Evolutionary conservation across 1,140 invertebrate species (phyloP), one percentile per base, ranked within the genome.

Genomic region (Matsumurasca onukii): DNA sequence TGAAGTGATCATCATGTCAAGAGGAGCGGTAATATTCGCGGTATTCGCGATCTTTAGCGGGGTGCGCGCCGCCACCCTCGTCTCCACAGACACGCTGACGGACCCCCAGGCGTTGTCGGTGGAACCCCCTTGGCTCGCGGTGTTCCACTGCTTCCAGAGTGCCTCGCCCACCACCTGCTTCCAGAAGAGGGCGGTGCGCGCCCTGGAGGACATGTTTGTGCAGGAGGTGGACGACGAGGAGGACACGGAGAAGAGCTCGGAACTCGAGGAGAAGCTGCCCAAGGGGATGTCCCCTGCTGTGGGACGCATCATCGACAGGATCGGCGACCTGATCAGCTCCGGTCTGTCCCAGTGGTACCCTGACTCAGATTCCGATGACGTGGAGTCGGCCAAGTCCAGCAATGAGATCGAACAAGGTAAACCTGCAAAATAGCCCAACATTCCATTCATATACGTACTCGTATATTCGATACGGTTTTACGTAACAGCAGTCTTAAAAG

Each of bases 331-430:
- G 9, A 62, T 68, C 24, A 59, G 57, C 31, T 49, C 27, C 24
- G 55, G 67, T 9, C 22, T 68, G 29, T 59, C 57, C 3, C 67
- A 68, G 31, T 68, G 59, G 31, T 68, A 68, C 39, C 67, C 67
- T 15, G 67, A 68, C 15, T 13, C 51, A 9, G 24, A 20, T 5
- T 27, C 65, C 27, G 49, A 52, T 13, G 66, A 67, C 17, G 25
- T 25, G 17, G 51, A 68, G 13, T 24, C 49, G 9, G 51, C 51
- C 24, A 48, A 24, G 5, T 24, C 24, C 9, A 25, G 30, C 22
- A 45, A 68, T 30, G 67, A 34, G n/a, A 31, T 49, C 17, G 34
- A 62, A 30, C 55, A 68, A 49, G 67, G 67, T 61, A 31, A 61
- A 9, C 5, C 34, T 39, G 5, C 34, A n/a, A n/a, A n/a, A n/a